Evolutionary conservation across 1,140 invertebrate genomes (phyloP).

Genomic region (Cotesia vestalis): DNA sequence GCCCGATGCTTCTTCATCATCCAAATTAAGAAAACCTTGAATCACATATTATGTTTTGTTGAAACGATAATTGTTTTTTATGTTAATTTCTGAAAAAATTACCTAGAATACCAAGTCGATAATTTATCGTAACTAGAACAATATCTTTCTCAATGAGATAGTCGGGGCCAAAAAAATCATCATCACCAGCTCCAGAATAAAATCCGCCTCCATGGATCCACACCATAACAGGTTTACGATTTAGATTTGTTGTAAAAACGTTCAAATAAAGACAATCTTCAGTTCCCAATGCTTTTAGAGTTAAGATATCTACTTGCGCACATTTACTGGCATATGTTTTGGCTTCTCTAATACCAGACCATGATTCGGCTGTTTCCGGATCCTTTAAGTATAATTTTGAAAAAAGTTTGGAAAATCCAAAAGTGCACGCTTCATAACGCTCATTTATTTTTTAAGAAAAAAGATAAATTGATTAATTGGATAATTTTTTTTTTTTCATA

Average conservation of each 20-base stretch:
- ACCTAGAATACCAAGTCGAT: conserved; percentile 67
- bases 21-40: conserved; percentile 49
- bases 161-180: conserved; percentile 60
- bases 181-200: conserved; percentile 59
- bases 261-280: conserved; percentile 89
- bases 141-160: conserved; percentile 67
- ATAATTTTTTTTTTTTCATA: too few species aligned
- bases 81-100: neutral
- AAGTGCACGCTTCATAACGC: too few species aligned
- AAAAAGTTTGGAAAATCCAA: too few species aligned
- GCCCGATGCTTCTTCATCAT: conserved; percentile 52
- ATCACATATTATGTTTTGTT: too few species aligned
- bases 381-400: too few species aligned
- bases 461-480: too few species aligned
- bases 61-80: too few species aligned
- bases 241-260: conserved; percentile 73
- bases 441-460: too few species aligned
- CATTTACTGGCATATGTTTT: too few species aligned
- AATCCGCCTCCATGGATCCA: conserved; percentile 73
- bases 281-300: conserved; percentile 38
- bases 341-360: too few species aligned
- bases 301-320: too few species aligned
- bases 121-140: conserved; percentile 71
- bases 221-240: conserved; percentile 61
- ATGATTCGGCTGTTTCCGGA: too few species aligned